Evolutionary conservation across 2,888 invertebrate genomes (phyloP).

Genomic region (Ferrisia virgata): DNA sequence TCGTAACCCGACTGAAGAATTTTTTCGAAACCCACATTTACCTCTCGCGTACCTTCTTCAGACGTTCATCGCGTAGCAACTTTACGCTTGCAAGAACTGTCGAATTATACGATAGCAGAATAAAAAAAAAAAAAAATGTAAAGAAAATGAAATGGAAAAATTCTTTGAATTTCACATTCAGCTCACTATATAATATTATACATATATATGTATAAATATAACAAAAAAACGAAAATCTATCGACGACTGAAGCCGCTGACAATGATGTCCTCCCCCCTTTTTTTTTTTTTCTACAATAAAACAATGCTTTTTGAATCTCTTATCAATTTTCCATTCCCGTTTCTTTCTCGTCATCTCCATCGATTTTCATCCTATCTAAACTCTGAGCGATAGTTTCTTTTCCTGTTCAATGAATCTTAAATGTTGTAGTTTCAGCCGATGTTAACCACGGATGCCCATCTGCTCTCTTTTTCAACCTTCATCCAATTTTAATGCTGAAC

Average conservation of each 20-base stretch:
- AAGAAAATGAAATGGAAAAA: conserved; percentile 16
- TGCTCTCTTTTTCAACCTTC: conserved; percentile 37
- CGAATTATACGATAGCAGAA: neutral
- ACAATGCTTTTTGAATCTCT: conserved; percentile 42
- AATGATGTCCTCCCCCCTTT: conserved; percentile 10
- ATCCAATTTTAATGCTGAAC: conserved; percentile 44
- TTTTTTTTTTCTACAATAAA: neutral
- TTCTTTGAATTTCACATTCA: conserved; percentile 24
- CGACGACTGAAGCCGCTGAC: conserved; percentile 11
- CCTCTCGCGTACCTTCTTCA: neutral
- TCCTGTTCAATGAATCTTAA: conserved; percentile 44
- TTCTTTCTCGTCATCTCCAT: conserved; percentile 19
- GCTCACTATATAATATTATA: neutral
- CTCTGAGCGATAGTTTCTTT: conserved; percentile 38
- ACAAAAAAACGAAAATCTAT: neutral
- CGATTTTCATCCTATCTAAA: neutral
- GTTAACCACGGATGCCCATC: conserved; percentile 29
- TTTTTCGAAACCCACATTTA: neutral
- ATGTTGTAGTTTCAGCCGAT: conserved; percentile 35
- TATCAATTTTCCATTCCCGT: conserved; percentile 38
- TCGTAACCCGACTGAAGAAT: neutral
- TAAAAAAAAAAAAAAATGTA: neutral
- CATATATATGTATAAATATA: neutral
- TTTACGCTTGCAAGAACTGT: conserved; percentile 1
- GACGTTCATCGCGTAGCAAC: neutral